Evolutionary conservation across 2,797 vertebrate species (phyloP), one percentile per base, ranked within the genome.

Genomic region (Peromyscus nudipes): DNA sequence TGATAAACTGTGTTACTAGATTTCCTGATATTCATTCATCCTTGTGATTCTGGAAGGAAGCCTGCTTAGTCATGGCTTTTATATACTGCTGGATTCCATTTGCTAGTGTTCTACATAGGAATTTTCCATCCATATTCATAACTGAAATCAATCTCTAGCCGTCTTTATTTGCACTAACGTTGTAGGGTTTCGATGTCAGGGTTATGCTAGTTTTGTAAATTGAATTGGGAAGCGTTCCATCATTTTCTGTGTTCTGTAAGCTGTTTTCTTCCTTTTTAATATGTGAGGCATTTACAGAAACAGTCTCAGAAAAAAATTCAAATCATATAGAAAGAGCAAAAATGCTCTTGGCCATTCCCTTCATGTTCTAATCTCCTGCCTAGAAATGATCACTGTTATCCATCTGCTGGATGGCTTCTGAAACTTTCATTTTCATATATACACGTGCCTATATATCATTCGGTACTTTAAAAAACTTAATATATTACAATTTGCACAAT

Each of bases 81-180:
- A 60, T 92, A 80, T 94, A 90, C 67, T 64, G 82, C 90, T 94
- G 91, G 85, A 81, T 95, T 96, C 90, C 80, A 87, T 96, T 87
- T 89, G 92, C 88, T 40, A 46, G 89, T 43, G 73, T 84, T 96
- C 73, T 49, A 29, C 79, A 14, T 13, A 87, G 97, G 95, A 97
- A 97, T 97, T 98, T 97, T 98, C 97, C 97, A 92, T 94, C 89
- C 82, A 64, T 95, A 96, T 95, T 89, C 69, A 67, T 77, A 96
- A 94, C 69, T 62, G 89, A 96, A 94, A 95, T 29, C 89, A 71
- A 97, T 95, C 96, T 95, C 82, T 81, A 7, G 31, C 62, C 14
- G 81, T 89, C 60, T n/a, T 94, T 71, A 84, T 91, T 97, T 95
- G 94, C 71, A 81, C 75, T 94, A 62, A 81, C 10, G 5, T 69